These are phyloP conservation scores for Abrostola tripartita DNA, from an alignment of 2,888 invertebrate genomes.

Conservation along the genomic window DNA sequence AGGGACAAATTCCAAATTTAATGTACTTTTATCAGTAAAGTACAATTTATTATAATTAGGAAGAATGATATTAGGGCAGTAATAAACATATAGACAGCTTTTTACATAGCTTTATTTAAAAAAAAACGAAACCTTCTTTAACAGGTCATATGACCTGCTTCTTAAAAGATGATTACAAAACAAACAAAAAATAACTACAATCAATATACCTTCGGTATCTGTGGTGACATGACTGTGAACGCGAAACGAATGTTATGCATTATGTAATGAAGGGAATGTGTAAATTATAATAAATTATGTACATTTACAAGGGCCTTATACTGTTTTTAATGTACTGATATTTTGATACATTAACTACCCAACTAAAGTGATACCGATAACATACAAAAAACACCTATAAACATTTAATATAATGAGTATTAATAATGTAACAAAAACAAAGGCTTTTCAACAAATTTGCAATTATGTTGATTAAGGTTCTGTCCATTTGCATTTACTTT, in stretches of 20 bases:
- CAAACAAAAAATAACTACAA: conserved; percentile 46
- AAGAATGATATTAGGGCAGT: neutral
- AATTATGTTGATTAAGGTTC: conserved; percentile 11
- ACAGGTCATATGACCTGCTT: conserved; percentile 27
- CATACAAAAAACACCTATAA: conserved; percentile 29
- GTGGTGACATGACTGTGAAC: conserved; percentile 18
- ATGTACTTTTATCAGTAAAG: too few species aligned
- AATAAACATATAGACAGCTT: conserved; percentile 24
- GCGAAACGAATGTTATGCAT: conserved; percentile 23
- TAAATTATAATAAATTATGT: conserved; percentile 50
- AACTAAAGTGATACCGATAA: conserved; percentile 28
- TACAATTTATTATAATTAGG: too few species aligned
- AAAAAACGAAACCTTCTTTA: conserved; percentile 45
- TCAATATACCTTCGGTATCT: conserved; percentile 40
- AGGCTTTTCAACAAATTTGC: conserved; percentile 10
- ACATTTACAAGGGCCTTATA: conserved; percentile 26
- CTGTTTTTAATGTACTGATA: conserved; percentile 21
- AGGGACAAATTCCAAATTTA: too few species aligned
- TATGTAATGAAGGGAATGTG: conserved; percentile 50
- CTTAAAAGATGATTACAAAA: conserved; percentile 32
- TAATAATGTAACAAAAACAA: conserved; percentile 27
- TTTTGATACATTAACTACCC: conserved; percentile 14
- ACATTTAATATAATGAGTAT: conserved; percentile 49
- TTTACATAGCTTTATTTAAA: conserved; percentile 54
- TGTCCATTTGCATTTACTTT: neutral